Base-by-base conservation (phyloP, 2,797 vertebrate species). In the Naso thynnoides region DNA sequence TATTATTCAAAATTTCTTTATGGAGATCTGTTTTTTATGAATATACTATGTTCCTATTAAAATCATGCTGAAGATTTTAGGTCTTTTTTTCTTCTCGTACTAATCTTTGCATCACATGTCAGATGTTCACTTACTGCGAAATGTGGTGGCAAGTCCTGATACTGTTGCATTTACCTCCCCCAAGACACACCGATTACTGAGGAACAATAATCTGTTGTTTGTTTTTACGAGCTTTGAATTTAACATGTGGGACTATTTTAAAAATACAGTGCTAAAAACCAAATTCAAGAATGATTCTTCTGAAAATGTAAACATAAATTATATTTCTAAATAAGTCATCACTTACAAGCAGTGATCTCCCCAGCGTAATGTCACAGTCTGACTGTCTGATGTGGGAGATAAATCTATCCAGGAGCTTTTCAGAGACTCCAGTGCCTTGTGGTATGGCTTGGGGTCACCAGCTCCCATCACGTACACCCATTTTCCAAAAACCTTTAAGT, bases 401-500 rank as follows among this genome's bases (percentile, higher is more conserved):
- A 94, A 23, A 29, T 89, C 72, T 11, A 93, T 84, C 93, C 93
- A 94, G 61, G 93, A 93, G 85, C 88, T 93, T 73, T 88, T 90
- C 70, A 92, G 59, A 15, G 88, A 86, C 60, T 78, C 88, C 81
- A 94, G 64, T 8, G 91, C 93, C 58, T 81, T 87, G 83, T 93
- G 91, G 75, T 93, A 93, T 1, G 66, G 73, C 44, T 74, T 54
- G 2, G 92, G 93, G 62, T 92, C 91, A 24, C 89, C 91, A 27
- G 91, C 87, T 61, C 91, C 93, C 91, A 93, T 85, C 59, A 88
- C 90, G 23, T 92, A 93, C 62, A 93, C 87, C 93, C 93, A 94
- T 70, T 87, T 92, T 18, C 93, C 93, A 73, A 90, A 89, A 3
- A 93, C 33, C 93, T 94, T 76, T 29, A 70, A 18, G 67, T 7